Percentiles rank a stretch among this genome's conserved stretches.
phyloP scores from a whole-genome alignment of 2,113 vertebrate species.

The Tiliqua scincoides region DNA sequence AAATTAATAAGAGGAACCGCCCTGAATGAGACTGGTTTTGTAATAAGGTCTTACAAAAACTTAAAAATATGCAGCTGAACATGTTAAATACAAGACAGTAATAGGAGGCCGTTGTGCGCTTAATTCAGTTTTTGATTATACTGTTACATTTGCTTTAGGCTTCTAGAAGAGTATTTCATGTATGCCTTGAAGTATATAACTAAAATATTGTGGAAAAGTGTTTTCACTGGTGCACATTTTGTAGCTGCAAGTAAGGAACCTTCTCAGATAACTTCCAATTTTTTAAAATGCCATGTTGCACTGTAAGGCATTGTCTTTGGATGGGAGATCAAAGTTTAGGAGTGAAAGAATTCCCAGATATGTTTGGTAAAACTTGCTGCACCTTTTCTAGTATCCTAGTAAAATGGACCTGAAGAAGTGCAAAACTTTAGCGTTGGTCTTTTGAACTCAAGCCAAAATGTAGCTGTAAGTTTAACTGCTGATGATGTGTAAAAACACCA shows the following conservation, averaged over 20 bases:
- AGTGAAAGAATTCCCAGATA: background rate
- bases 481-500: conserved; percentile 48
- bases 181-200: background rate
- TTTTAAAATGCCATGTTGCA: background rate
- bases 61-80: background rate
- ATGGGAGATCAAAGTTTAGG: background rate
- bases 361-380: background rate
- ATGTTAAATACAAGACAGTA: background rate
- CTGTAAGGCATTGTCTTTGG: background rate
- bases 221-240: background rate
- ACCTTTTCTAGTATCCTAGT: background rate
- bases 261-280: background rate
- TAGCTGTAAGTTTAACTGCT: background rate
- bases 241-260: background rate
- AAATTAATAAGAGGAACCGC: no score
- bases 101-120: background rate
- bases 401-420: background rate
- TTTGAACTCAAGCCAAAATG: rapidly evolving
- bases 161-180: background rate
- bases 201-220: background rate
- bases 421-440: background rate
- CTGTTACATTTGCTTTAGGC: background rate
- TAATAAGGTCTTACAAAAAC: background rate
- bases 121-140: background rate
- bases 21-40: background rate